A percentile compares a stretch with the other conserved stretches of the same genome.
These are phyloP conservation scores for Eupithecia pulchellata DNA, from an alignment of 2,888 invertebrate genomes.

Conservation along the genomic window DNA sequence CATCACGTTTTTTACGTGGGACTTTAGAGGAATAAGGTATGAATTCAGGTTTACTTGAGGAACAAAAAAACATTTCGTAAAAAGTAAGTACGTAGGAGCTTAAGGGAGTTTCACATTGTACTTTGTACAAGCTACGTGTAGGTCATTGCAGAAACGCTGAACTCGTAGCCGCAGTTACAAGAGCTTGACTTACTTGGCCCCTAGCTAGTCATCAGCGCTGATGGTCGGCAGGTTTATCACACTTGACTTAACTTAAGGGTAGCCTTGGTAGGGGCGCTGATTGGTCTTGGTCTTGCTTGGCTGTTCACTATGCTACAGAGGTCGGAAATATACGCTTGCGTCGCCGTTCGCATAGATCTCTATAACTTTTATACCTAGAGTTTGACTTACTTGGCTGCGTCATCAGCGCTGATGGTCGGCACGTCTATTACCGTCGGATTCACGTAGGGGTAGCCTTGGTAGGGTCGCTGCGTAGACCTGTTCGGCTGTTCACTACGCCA, in stretches of 20 bases:
- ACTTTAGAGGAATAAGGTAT: too few relatives aligned
- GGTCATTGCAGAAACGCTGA: too few relatives aligned
- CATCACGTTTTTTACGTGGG: too few relatives aligned
- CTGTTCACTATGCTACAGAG: not conserved
- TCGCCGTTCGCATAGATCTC: too few relatives aligned
- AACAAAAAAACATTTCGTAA: too few relatives aligned
- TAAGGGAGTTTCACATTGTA: too few relatives aligned
- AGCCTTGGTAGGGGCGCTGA: constrained; percentile 65
- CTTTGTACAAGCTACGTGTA: too few relatives aligned
- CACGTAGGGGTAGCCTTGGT: not conserved
- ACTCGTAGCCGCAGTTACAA: not conserved
- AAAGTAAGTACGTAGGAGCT: too few relatives aligned
- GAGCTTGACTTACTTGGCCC: constrained; percentile 46
- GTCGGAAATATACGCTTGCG: too few relatives aligned
- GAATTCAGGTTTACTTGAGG: too few relatives aligned
- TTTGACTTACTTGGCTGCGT: not conserved
- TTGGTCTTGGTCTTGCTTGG: not conserved
- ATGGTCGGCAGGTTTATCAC: constrained; percentile 62
- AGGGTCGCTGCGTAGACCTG: not conserved
- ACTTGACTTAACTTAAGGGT: constrained; percentile 64
- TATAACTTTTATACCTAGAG: too few relatives aligned
- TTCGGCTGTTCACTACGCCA: too few relatives aligned
- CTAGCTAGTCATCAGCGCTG: constrained; percentile 54
- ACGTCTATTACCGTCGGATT: not conserved
- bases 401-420: not conserved